Evolutionary conservation across 2,888 invertebrate genomes (phyloP).

Genomic region (Andrena hattorfiana): DNA sequence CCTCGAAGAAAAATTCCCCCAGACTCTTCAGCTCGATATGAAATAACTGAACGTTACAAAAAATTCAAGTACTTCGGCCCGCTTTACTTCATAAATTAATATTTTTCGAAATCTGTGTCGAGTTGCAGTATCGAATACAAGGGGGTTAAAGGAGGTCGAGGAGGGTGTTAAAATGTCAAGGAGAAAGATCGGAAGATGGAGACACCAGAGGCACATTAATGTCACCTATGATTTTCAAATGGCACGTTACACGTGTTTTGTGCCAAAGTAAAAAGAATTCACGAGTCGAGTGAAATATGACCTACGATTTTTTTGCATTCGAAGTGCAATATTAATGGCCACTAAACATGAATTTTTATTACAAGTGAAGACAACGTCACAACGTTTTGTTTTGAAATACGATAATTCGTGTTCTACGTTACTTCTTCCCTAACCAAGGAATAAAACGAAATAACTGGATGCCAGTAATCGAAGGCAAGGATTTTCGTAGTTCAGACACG

Average conservation of each 20-base stretch:
- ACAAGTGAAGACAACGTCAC: too few relatives aligned
- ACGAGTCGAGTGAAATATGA: too few relatives aligned
- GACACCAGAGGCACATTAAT: background rate
- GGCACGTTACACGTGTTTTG: background rate
- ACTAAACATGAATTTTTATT: too few relatives aligned
- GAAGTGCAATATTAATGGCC: too few relatives aligned
- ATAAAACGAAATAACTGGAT: too few relatives aligned
- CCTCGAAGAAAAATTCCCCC: background rate
- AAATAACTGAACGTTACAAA: background rate
- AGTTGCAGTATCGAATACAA: background rate
- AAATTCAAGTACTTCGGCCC: too few relatives aligned
- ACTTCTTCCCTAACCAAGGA: too few relatives aligned
- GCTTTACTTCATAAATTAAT: background rate
- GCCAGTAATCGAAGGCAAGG: background rate
- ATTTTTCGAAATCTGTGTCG: constrained; percentile 2
- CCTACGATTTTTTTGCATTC: too few relatives aligned
- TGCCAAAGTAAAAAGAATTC: too few relatives aligned
- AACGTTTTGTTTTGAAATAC: too few relatives aligned
- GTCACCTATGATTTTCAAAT: background rate
- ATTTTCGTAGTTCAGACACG: constrained; percentile 10
- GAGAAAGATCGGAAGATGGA: constrained; percentile 2
- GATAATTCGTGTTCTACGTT: too few relatives aligned
- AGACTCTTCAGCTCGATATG: background rate
- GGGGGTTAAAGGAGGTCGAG: constrained; percentile 8
- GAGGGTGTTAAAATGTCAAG: constrained; percentile 17